Base-by-base conservation (phyloP, 2,113 vertebrate genomes). In the Chionomys nivalis region DNA sequence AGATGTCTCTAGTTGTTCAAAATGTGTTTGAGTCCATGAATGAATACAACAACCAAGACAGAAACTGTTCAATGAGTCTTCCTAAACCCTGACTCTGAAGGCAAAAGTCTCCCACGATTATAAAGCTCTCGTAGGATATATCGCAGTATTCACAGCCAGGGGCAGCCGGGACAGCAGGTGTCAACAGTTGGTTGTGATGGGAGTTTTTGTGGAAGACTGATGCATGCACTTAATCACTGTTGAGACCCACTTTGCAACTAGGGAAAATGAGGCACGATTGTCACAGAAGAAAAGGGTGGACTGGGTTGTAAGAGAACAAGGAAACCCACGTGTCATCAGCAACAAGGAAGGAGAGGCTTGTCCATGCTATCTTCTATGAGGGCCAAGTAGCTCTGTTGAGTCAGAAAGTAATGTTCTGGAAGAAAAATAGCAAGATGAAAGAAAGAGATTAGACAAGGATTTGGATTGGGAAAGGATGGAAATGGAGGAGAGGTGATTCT, bases 381-480 rank as follows among this genome's bases (percentile, higher is more conserved):
- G 33, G n/a, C 36, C 76, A 88, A 68, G 75, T 4, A 90, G 66
- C 44, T 6, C 61, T 66, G 1, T 78, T 42, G 87, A 55, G 81
- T 63, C 73, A 86, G 76, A 79, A 75, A 88, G 70, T 79, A 93
- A 79, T 63, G 26, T 91, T 87, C 91, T 47, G 0, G 90, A 93
- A 96, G 14, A 77, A 93, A 79, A 92, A 33, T 33, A 36, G 5
- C 63, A 31, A 97, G 17, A 75, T 52, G 44, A 65, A 79, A 16
- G 19, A 16, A 21, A 47, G 75, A 19, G 3, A 24, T 90, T 77
- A 17, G 24, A 23, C 24, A 49, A 72, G 16, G 2, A 24, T 39
- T n/a, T 90, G 52, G 76, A 81, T 61, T 2, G 1, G 16, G 31
- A 90, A 65, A 55, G 12, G 75, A 61, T 93, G 26, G 10, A 76